phyloP scores from a whole-genome alignment of 1,140 invertebrate genomes.

The Temnothorax longispinosus region DNA sequence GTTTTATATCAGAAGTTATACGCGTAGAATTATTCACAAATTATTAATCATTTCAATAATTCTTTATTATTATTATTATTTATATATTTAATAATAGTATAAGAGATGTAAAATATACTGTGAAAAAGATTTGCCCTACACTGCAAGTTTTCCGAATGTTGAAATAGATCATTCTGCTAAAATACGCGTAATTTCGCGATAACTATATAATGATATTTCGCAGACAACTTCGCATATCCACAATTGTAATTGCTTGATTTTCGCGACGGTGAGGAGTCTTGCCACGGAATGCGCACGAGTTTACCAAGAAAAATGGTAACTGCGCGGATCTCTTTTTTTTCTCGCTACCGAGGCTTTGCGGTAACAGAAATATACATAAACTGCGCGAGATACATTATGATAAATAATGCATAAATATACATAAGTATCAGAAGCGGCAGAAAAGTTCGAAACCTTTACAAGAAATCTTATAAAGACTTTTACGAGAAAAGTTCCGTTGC shows the following conservation, averaged over 20 bases:
- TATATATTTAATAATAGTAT: background rate
- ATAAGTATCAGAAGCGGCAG: conserved; percentile 53
- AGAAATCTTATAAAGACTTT: conserved; percentile 60
- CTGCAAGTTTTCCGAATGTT: background rate
- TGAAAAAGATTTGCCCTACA: background rate
- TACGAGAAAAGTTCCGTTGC: conserved; percentile 60
- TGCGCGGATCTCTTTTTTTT: conserved; percentile 10
- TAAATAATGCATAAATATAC: conserved; percentile 63
- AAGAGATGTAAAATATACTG: background rate
- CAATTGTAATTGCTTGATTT: conserved; percentile 48
- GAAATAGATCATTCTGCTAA: background rate
- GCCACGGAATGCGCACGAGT: conserved; percentile 17
- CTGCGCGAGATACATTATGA: conserved; percentile 59
- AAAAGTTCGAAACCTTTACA: conserved; percentile 53
- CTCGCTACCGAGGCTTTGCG: conserved; percentile 39
- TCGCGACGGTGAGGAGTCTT: conserved; percentile 17
- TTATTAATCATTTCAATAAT: background rate
- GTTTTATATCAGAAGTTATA: background rate
- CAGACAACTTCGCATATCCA: background rate
- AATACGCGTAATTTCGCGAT: background rate
- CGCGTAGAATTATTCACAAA: background rate
- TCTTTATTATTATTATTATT: background rate
- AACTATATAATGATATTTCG: conserved; percentile 34
- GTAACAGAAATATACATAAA: conserved; percentile 61
- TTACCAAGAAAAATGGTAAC: conserved; percentile 35